phyloP scores from a whole-genome alignment of 2,888 invertebrate genomes.

The Ectropis crepuscularia region DNA sequence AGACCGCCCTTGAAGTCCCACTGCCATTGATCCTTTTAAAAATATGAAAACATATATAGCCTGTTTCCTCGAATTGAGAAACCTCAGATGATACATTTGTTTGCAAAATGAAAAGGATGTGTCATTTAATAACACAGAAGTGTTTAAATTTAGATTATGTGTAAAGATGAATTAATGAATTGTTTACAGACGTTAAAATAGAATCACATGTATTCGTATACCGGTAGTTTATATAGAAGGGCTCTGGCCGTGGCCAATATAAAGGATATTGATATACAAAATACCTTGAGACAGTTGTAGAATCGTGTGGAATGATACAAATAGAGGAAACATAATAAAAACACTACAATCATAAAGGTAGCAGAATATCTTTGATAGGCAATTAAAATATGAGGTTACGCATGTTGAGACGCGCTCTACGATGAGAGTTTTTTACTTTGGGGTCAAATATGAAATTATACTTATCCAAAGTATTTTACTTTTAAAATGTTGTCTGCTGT shows the following conservation, averaged over 20 bases:
- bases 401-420: no score
- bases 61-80: conserved; percentile 4
- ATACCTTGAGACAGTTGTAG: conserved; percentile 13
- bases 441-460: no score
- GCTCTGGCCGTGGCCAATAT: conserved; percentile 41
- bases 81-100: conserved; percentile 13
- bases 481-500: no score
- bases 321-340: conserved; percentile 11
- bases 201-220: conserved; percentile 20
- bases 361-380: no score
- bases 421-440: no score
- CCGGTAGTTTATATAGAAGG: conserved; percentile 25
- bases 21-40: no score
- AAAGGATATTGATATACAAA: conserved; percentile 16
- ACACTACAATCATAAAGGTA: conserved; percentile 2
- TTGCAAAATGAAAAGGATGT: conserved; percentile 16
- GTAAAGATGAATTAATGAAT: conserved; percentile 19
- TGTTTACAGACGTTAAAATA: conserved; percentile 16
- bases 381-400: no score
- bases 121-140: conserved; percentile 20
- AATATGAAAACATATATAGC: background rate
- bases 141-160: conserved; percentile 15
- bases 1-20: no score
- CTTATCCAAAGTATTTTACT: no score
- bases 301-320: conserved; percentile 5